Percentiles rank a stretch among this genome's conserved stretches.
Evolutionary conservation across 1,140 invertebrate species (phyloP).

Genomic region (Drosophila ironensis): DNA sequence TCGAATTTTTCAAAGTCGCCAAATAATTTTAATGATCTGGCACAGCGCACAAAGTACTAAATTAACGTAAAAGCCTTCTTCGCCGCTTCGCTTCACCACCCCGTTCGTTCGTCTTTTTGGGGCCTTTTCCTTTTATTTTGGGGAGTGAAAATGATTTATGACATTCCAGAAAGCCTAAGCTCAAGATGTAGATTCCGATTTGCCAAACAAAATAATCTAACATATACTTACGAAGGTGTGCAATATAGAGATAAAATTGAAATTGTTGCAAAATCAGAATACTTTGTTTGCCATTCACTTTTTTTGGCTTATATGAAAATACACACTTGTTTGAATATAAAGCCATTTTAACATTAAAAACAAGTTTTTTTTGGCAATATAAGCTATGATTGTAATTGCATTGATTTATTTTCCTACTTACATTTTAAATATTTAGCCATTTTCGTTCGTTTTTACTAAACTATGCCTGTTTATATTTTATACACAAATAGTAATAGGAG

Average conservation of each 20-base stretch:
- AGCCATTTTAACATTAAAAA: too few relatives aligned
- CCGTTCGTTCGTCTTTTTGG: too few relatives aligned
- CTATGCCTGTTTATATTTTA: too few relatives aligned
- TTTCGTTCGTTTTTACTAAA: too few relatives aligned
- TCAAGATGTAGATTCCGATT: slow-evolving; percentile 37
- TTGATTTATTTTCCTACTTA: background rate
- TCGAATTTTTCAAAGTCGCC: slow-evolving; percentile 66
- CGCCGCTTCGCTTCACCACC: background rate
- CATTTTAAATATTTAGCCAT: background rate
- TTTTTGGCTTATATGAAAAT: background rate
- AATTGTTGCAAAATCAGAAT: background rate
- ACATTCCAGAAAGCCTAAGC: slow-evolving; percentile 45
- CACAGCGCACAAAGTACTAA: slow-evolving; percentile 51
- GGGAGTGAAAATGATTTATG: slow-evolving; percentile 53
- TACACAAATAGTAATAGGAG: too few relatives aligned
- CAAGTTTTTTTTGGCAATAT: too few relatives aligned
- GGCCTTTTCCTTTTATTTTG: background rate
- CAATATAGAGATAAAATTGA: background rate
- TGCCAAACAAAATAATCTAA: background rate
- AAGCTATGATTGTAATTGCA: background rate
- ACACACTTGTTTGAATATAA: too few relatives aligned
- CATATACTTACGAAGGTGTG: background rate
- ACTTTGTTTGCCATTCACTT: background rate
- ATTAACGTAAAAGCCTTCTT: slow-evolving; percentile 58
- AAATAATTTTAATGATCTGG: slow-evolving; percentile 58